A percentile compares a stretch with the other conserved stretches of the same genome.
Evolutionary conservation across 37 sponge, comb jelly and placozoan genomes (phyloP).

Genomic region (Oopsacas minuta): DNA sequence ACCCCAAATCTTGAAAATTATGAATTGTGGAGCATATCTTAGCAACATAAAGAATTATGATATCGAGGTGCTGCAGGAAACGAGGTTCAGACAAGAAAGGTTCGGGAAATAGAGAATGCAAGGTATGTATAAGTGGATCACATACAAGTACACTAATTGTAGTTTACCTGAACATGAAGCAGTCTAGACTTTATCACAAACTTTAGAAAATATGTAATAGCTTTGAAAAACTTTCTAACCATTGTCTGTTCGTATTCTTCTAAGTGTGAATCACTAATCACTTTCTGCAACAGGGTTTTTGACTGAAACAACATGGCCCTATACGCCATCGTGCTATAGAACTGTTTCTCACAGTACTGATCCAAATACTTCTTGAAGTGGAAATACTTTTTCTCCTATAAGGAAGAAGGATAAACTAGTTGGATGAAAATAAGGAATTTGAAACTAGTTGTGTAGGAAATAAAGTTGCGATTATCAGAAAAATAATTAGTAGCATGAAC

Average conservation of each 20-base stretch:
- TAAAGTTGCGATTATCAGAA: too few species aligned
- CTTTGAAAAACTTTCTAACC: neutral
- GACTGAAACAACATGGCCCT: neutral
- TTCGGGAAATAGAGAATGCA: too few species aligned
- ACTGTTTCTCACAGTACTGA: conserved; percentile 5
- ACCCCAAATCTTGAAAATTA: too few species aligned
- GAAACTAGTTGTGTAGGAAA: too few species aligned
- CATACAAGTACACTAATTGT: too few species aligned
- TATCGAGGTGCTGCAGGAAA: too few species aligned
- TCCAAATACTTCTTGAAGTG: conserved; percentile 9
- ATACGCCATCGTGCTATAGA: neutral
- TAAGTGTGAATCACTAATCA: neutral
- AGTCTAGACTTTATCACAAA: neutral
- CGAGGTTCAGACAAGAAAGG: too few species aligned
- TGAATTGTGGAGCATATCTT: too few species aligned
- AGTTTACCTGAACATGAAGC: neutral
- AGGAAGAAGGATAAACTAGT: neutral
- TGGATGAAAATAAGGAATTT: neutral
- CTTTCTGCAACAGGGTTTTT: neutral
- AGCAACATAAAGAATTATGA: too few species aligned
- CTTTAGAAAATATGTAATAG: neutral
- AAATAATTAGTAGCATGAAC: too few species aligned
- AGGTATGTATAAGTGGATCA: too few species aligned
- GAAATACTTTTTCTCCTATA: neutral
- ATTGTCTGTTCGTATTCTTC: neutral